Conservation (phyloP, 2,888 invertebrate species). For the Agrochola litura region DNA sequence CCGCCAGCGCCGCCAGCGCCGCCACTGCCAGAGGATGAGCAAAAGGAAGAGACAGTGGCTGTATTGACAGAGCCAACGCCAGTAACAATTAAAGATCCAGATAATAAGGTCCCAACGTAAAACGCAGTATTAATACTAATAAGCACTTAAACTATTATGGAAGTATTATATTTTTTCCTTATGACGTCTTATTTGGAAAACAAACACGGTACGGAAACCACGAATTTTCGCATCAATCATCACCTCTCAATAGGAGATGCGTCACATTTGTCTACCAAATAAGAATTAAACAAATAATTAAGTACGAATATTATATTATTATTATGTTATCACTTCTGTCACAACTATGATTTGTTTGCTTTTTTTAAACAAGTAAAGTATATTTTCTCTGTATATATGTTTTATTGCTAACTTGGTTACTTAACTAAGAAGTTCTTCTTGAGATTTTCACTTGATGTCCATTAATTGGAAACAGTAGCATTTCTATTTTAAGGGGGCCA, state of each 20-base stretch:
- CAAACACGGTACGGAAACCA: background rate
- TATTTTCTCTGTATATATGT: conserved; percentile 4
- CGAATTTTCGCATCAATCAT: background rate
- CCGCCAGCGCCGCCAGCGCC: accelerated
- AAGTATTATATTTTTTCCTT: background rate
- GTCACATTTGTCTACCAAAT: background rate
- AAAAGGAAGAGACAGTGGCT: too few species aligned
- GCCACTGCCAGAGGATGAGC: too few species aligned
- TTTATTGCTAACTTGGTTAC: conserved; percentile 22
- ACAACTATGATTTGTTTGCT: background rate
- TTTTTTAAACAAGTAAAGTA: background rate
- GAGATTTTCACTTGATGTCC: conserved; percentile 81
- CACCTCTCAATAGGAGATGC: background rate
- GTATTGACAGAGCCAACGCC: accelerated
- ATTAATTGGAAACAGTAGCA: conserved; percentile 81
- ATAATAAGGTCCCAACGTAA: background rate
- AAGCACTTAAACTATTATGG: background rate
- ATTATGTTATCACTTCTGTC: background rate
- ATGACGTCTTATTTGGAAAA: background rate
- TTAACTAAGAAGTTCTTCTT: conserved; percentile 64
- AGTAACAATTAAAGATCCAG: background rate
- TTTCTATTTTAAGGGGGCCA: conserved; percentile 82
- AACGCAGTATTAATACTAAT: background rate
- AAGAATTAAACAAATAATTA: background rate
- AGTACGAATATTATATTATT: background rate